Conservation (phyloP, 1,140 invertebrate genomes). For the Panagrolaimus sp. region DNA sequence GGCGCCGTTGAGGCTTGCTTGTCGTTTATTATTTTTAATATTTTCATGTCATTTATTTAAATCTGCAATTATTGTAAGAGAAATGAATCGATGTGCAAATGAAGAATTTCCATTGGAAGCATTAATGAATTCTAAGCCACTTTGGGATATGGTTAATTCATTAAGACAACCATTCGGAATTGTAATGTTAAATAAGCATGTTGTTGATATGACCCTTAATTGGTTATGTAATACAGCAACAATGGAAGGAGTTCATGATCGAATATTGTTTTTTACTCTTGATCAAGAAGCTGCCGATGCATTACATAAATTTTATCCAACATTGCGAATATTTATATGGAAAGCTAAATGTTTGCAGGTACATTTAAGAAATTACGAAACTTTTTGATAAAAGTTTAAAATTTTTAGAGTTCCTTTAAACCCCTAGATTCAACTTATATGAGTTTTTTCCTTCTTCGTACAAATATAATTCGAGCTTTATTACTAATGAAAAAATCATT, state of each 20-base stretch:
- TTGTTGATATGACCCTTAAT: slow-evolving; percentile 36
- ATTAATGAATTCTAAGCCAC: not conserved
- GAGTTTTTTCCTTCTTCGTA: slow-evolving; percentile 40
- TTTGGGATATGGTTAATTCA: slow-evolving; percentile 12
- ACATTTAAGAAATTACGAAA: not conserved
- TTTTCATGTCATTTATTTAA: slow-evolving; percentile 14
- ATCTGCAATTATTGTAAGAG: not conserved
- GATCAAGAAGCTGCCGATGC: slow-evolving; percentile 28
- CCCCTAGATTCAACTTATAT: slow-evolving; percentile 37
- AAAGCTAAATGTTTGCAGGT: slow-evolving; percentile 35
- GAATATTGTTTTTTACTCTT: slow-evolving; percentile 32
- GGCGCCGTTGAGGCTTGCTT: not conserved
- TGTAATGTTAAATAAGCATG: slow-evolving; percentile 34
- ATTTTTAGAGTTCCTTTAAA: slow-evolving; percentile 32
- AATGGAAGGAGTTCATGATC: slow-evolving; percentile 26
- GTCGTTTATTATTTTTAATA: slow-evolving; percentile 1
- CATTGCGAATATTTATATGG: slow-evolving; percentile 28
- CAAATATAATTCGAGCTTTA: slow-evolving; percentile 36
- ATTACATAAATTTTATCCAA: slow-evolving; percentile 25
- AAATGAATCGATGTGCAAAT: slow-evolving; percentile 15
- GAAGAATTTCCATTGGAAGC: not conserved
- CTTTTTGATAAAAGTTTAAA: slow-evolving; percentile 2
- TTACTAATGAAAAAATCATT: slow-evolving; percentile 28
- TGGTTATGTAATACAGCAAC: slow-evolving; percentile 33
- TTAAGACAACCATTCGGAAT: slow-evolving; percentile 29